Percentiles rank a stretch among this genome's conserved stretches.
These are phyloP conservation scores for Petroica traversi DNA, from an alignment of 2,113 vertebrate genomes.

Conservation along the genomic window DNA sequence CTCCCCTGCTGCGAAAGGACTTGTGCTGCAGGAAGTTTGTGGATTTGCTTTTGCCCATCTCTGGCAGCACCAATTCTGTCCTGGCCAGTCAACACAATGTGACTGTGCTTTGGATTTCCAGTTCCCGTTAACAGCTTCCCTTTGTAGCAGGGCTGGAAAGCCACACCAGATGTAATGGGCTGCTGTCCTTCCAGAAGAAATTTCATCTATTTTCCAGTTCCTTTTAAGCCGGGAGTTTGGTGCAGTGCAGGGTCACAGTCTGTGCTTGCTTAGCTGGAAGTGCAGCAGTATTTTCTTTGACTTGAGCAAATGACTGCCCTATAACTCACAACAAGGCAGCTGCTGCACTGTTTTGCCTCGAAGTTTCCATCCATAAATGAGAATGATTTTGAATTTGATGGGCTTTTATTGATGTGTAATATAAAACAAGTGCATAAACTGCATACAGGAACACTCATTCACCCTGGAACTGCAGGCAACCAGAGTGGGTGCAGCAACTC, in stretches of 20 bases:
- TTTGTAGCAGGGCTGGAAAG: neutral
- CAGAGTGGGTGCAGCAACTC: neutral
- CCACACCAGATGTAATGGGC: neutral
- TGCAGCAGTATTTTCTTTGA: neutral
- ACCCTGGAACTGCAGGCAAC: neutral
- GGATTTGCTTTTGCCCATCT: neutral
- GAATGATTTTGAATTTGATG: neutral
- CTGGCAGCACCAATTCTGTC: neutral
- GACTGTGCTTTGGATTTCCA: neutral
- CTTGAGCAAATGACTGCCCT: neutral
- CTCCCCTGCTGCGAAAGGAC: neutral
- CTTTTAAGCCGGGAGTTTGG: neutral
- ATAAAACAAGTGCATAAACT: conserved; percentile 19
- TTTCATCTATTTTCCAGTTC: neutral
- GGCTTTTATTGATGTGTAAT: neutral
- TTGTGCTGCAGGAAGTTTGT: neutral
- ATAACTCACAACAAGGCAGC: neutral
- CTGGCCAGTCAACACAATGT: neutral
- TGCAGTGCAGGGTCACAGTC: neutral
- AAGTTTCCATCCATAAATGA: conserved; percentile 17
- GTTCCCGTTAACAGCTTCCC: neutral
- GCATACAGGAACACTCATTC: neutral
- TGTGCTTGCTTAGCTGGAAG: neutral
- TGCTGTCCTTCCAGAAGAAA: neutral
- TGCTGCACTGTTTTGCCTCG: neutral